Base-by-base conservation (phyloP, 1,140 invertebrate species). In the Xylocopa sonorina region DNA sequence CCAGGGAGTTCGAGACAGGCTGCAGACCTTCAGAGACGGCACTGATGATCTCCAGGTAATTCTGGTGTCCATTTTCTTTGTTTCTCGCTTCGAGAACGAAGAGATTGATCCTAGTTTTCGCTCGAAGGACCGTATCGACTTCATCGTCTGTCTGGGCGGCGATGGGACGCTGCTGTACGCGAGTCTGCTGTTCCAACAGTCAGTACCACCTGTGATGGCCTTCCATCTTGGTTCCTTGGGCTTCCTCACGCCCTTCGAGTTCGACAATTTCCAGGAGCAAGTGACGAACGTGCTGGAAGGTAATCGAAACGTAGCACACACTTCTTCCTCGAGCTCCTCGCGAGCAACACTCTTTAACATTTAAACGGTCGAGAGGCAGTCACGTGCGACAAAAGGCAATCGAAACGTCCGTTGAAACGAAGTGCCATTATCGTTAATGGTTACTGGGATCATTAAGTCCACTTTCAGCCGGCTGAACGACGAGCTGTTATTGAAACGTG, bases 211-310 rank as follows among this genome's bases (percentile, higher is more conserved):
- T 3, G 97, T 99, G 4, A 99, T 99, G 98, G 98, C 98, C 63
- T 99, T 99, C 93, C 98, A 99, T 92, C 94, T 99, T 80, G 98
- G 98, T n/a, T 99, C 98, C 0, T 93, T 99, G 55, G 98, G 98
- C 9, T 99, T 99, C 91, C 94, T 99, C 0, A 99, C 98, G 16
- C 98, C 98, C 14, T 99, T 99, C 92, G 96, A 97, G 88, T 99
- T 99, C 93, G 97, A 98, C 81, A 97, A 99, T 91, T 99, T 99
- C 88, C 96, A 98, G 90, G 96, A 98, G 77, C 97, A 99, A 95
- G 96, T 99, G 10, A 97, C 95, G 74, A 97, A 97, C 90, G 97
- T 98, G 48, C 92, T 99, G 55, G 96, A 98, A 96, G 97, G 97
- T 92, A 86, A 82, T 1, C 3, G 9, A 3, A 34, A 34, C 12